A percentile compares a stretch with the other conserved stretches of the same genome.
Evolutionary conservation across 2,888 invertebrate species (phyloP).

Genomic region (Willowsia nigromaculata): DNA sequence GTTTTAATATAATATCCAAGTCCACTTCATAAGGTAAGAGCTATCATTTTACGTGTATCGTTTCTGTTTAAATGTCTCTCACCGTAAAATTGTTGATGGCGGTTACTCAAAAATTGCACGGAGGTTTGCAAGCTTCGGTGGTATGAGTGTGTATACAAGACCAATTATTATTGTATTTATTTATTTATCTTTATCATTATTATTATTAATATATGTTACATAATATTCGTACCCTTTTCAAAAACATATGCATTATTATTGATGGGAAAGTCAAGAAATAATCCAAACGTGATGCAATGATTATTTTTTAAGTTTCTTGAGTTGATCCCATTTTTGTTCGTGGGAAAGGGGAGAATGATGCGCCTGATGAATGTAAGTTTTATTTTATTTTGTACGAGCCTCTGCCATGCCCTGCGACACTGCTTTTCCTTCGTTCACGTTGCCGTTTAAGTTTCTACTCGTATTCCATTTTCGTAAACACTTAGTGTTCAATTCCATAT

Average conservation of each 20-base stretch:
- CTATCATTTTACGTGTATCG: neutral
- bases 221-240: slow-evolving; percentile 14
- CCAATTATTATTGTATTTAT: slow-evolving; percentile 46
- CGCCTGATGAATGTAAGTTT: slow-evolving; percentile 64
- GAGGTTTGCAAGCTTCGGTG: slow-evolving; percentile 78
- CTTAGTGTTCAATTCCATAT: slow-evolving; percentile 17
- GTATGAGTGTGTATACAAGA: slow-evolving; percentile 72
- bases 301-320: slow-evolving; percentile 21
- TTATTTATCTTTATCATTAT: slow-evolving; percentile 31
- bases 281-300: slow-evolving; percentile 38
- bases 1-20: slow-evolving; percentile 15
- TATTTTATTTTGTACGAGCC: slow-evolving; percentile 59
- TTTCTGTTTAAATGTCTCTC: neutral
- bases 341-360: slow-evolving; percentile 59
- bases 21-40: slow-evolving; percentile 61
- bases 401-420: slow-evolving; percentile 78
- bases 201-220: neutral
- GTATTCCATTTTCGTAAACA: slow-evolving; percentile 35
- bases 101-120: slow-evolving; percentile 75
- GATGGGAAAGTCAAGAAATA: slow-evolving; percentile 25
- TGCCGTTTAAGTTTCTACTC: slow-evolving; percentile 26
- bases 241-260: slow-evolving; percentile 27
- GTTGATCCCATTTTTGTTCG: slow-evolving; percentile 12
- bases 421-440: slow-evolving; percentile 73
- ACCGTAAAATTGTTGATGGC: slow-evolving; percentile 48